These are phyloP conservation scores for Tautogolabrus adspersus DNA, from an alignment of 2,113 vertebrate species.

Conservation along the genomic window DNA sequence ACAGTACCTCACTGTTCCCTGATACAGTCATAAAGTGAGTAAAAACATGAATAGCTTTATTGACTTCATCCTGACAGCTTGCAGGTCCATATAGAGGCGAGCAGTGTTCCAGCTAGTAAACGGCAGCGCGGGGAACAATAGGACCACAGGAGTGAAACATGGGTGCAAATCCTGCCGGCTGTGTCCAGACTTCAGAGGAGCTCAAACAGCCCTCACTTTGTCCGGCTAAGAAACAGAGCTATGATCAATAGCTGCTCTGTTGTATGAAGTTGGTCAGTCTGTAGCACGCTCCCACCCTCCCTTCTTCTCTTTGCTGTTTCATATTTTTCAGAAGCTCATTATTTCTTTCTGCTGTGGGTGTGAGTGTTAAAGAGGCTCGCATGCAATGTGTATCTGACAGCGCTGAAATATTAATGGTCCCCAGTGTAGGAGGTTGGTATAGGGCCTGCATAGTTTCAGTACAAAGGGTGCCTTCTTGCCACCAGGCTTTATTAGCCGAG, in stretches of 20 bases:
- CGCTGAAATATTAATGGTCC: slow-evolving; percentile 85
- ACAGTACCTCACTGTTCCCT: slow-evolving; percentile 51
- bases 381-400: slow-evolving; percentile 79
- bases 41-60: slow-evolving; percentile 66
- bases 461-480: slow-evolving; percentile 81
- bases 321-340: slow-evolving; percentile 84
- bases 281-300: slow-evolving; percentile 42
- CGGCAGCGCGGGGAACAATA: slow-evolving; percentile 66
- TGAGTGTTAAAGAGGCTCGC: slow-evolving; percentile 78
- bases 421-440: slow-evolving; percentile 81
- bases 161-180: slow-evolving; percentile 73
- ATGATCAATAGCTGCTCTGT: slow-evolving; percentile 84
- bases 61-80: slow-evolving; percentile 65
- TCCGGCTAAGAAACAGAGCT: slow-evolving; percentile 68
- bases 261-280: slow-evolving; percentile 76
- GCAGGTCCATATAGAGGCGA: slow-evolving; percentile 64
- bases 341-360: slow-evolving; percentile 82
- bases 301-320: slow-evolving; percentile 64
- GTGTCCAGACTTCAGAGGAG: slow-evolving; percentile 77
- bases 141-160: slow-evolving; percentile 74
- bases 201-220: slow-evolving; percentile 77
- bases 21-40: slow-evolving; percentile 53
- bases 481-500: slow-evolving; percentile 82
- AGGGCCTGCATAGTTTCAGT: slow-evolving; percentile 80
- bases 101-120: slow-evolving; percentile 70